Conservation (phyloP, 2,113 vertebrate species). For the Coreoperca whiteheadi region DNA sequence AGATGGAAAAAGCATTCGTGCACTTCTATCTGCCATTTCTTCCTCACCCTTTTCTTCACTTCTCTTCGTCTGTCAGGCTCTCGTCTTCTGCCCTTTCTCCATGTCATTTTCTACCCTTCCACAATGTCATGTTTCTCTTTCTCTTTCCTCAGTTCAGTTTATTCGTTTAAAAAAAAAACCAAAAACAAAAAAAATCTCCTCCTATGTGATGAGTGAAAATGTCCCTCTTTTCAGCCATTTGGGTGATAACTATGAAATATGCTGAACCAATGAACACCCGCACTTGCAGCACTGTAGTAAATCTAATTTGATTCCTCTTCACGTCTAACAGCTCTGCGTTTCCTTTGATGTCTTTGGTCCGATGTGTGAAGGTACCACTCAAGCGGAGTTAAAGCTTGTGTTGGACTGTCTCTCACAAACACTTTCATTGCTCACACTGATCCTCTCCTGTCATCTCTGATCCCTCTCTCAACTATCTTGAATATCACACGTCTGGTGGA, state of each 20-base stretch:
- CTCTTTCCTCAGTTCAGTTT: conserved; percentile 1
- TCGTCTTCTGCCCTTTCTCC: neutral
- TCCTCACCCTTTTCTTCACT: neutral
- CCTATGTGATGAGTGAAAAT: conserved; percentile 28
- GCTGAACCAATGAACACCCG: conserved; percentile 63
- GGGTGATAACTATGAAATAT: conserved; percentile 60
- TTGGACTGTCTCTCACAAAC: conserved; percentile 42
- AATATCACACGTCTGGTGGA: conserved; percentile 39
- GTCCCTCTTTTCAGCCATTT: conserved; percentile 55
- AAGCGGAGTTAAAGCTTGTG: conserved; percentile 25
- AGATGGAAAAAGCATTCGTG: conserved; percentile 50
- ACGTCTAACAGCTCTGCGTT: conserved; percentile 33
- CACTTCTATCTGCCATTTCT: conserved; percentile 35
- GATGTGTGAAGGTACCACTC: conserved; percentile 38
- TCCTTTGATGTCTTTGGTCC: conserved; percentile 62
- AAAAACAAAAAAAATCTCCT: too few relatives aligned
- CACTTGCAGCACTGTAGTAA: conserved; percentile 49
- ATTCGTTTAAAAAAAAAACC: neutral
- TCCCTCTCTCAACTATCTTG: conserved; percentile 32
- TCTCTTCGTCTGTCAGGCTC: neutral
- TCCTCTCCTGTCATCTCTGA: conserved; percentile 47
- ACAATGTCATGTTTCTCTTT: conserved; percentile 9
- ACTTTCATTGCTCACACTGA: conserved; percentile 41
- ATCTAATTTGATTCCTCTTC: conserved; percentile 63
- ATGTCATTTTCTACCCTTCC: neutral